Evolutionary conservation across 2,888 invertebrate genomes (phyloP), one percentile per base, ranked within the genome.

Genomic region (Platycheirus albimanus): DNA sequence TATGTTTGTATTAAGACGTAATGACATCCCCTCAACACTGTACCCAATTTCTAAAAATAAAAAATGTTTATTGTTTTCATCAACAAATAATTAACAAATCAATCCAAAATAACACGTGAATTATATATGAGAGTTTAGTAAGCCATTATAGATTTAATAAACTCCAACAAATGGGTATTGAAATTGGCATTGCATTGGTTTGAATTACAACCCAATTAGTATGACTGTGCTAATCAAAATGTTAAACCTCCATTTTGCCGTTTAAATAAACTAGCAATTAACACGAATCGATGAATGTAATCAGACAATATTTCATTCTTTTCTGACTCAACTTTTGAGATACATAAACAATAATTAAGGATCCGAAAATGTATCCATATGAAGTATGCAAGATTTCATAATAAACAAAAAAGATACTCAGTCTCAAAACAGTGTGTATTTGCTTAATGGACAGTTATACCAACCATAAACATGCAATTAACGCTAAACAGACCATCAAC

Each of bases 401-500:
- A 56, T 0, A 49, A 24, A 45, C 4, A 38, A n/a, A 38, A 38
- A 10, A n/a, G 4, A 19, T n/a, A 13, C 13, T n/a, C n/a, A n/a
- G n/a, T n/a, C n/a, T 28, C 56, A 41, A 58, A 58, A 15, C 19
- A 45, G 45, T 30, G 45, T 45, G 28, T 61, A 45, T 30, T 30
- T 45, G 28, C 11, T 30, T 0, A 41, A 41, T 61, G 19, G 45
- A 17, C 45, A 45, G 11, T 61, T 45, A n/a, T n/a, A 33, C 61
- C 17, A 45, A 61, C 45, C 19, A 45, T 61, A 61, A 61, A 61
- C 61, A 33, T 61, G 61, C 45, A 61, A 61, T 61, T 61, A 61
- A 33, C 61, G 15, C 45, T 61, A n/a, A 61, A 61, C 45, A 61
- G 61, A n/a, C 61, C 61, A 45, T 45, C 45, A 45, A 7, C 58